Evolutionary conservation across 2,797 vertebrate genomes (phyloP), one percentile per base, ranked within the genome.

Genomic region (Cynopterus sphinx): DNA sequence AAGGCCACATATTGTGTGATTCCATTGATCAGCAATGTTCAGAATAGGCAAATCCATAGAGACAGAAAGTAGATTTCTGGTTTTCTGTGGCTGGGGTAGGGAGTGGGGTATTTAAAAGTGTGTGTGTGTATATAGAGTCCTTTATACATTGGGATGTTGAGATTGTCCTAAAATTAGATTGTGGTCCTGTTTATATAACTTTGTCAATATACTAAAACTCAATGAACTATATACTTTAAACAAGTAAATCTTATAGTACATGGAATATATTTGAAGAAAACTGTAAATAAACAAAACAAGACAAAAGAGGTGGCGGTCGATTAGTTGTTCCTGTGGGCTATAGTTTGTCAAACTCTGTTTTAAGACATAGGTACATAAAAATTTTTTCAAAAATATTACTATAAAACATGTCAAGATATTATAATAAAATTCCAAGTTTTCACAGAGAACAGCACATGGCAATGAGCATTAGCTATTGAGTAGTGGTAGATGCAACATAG

Each of bases 81-180:
- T 49, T 73, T 77, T 31, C 49, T 65, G n/a, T 15, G 26, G 59
- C 22, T 85, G 11, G 19, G 36, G 16, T n/a, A 63, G 24, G 41
- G 36, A 70, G 11, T 33, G 33, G 33, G 9, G 10, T 77, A 59
- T 15, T 22, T 85, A 92, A 53, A 9, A 70, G 49, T 21, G 7
- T 22, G 17, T 6, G 1, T 15, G 55, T 11, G 3, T 31, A 22
- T 11, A 5, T 15, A n/a, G 7, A 16, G 15, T 63, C 33, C 49
- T 71, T 88, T 46, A 33, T 33, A 33, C 33, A 33, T 22, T 12
- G 31, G 26, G 28, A 67, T 67, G 22, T 8, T 77, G 41, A 87
- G 88, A 75, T 53, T 41, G 16, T 51, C 82, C 36, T 94, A 87
- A 90, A 95, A 89, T 90, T 63, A 92, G 59, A 89, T 67, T 65